Evolutionary conservation across 2,888 invertebrate species (phyloP), one percentile per base, ranked within the genome.

Genomic region (Pharmacophagus antenor): DNA sequence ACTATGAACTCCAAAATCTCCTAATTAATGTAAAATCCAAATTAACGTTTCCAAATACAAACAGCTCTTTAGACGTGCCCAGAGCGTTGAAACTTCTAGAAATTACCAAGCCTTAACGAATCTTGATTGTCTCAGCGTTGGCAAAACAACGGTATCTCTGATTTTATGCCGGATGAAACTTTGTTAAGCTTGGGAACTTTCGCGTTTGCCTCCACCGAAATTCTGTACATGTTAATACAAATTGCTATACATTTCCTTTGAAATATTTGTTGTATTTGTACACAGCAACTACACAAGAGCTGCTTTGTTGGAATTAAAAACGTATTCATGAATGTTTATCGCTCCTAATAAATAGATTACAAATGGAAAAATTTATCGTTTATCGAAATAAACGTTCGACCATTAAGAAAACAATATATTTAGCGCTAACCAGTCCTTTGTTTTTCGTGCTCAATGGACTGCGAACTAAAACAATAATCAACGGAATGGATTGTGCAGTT

Each of bases 381-480:
- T 44, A 44, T n/a, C 4, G 18, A 18, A 44, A 18, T 44, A n/a
- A 44, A 44, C 42, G 42, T 44, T 18, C 42, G n/a, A 44, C 18
- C 42, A 44, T 47, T 47, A 47, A 23, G 23, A 52, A 21, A 47
- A 54, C 27, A 53, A 58, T 54, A 48, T n/a, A n/a, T 59, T 54
- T 53, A 42, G 17, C 23, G 41, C 25, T 25, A 49, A 20, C 25
- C 25, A 25, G 48, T 53, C 58, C 37, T 48, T 59, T 59, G 53
- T 59, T 46, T 31, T 22, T 59, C 25, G 48, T 5, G 20, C 48
- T 58, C 48, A 59, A 59, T 59, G 42, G 42, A 17, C 42, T 17
- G 42, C 15, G 31, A 42, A 23, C 27, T 20, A 41, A 57, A 55
- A 50, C 50, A 50, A 50, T 42, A 59, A 48, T 54, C 31, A 58